phyloP scores from a whole-genome alignment of 2,888 invertebrate genomes.

The Megaustenia siamemsis region DNA sequence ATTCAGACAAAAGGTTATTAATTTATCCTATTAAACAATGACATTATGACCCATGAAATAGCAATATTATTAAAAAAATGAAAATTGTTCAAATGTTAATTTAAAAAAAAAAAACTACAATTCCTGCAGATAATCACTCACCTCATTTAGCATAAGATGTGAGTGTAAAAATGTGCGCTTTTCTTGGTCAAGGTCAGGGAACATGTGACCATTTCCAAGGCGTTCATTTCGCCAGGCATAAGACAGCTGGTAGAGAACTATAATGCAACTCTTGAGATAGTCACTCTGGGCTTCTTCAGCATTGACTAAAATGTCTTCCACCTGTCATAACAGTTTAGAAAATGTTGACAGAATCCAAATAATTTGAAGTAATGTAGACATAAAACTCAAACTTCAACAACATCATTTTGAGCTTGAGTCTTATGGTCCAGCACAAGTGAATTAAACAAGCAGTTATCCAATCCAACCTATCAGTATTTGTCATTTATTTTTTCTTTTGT shows the following conservation, averaged over 20 bases:
- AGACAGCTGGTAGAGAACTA: constrained; percentile 68
- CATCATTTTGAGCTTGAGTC: no score
- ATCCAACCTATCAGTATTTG: no score
- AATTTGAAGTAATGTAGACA: neutral
- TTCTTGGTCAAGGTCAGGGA: constrained; percentile 62
- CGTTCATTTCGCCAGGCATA: constrained; percentile 67
- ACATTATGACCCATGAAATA: no score
- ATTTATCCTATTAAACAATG: no score
- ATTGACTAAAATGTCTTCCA: constrained; percentile 69
- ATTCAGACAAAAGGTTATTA: no score
- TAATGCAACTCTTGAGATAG: constrained; percentile 64
- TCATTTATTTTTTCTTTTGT: no score
- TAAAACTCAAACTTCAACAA: no score
- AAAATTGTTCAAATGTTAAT: no score
- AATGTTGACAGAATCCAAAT: neutral
- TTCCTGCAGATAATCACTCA: constrained; percentile 50
- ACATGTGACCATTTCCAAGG: constrained; percentile 70
- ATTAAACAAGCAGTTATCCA: no score
- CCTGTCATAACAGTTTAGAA: constrained; percentile 12
- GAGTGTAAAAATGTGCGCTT: constrained; percentile 64
- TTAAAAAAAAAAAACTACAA: no score
- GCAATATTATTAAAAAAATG: no score
- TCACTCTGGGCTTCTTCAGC: constrained; percentile 62
- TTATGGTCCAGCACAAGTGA: no score
- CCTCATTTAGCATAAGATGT: constrained; percentile 72